Evolutionary conservation across 2,113 vertebrate species (phyloP), one percentile per base, ranked within the genome.

Genomic region (Calypte anna): DNA sequence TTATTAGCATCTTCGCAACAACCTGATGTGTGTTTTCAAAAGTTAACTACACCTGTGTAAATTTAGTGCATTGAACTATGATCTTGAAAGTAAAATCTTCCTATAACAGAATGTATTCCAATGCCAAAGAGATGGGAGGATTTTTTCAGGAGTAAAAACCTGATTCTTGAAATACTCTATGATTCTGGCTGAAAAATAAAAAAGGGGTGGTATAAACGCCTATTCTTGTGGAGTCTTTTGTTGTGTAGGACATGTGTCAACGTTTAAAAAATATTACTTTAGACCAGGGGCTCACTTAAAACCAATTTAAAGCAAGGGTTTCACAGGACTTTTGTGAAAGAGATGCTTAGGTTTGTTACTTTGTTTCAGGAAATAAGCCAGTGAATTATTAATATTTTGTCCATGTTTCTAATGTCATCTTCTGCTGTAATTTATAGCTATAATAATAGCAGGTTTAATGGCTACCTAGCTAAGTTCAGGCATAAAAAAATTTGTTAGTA

Each of bases 181-280:
- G 76, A 93, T 98, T 98, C 97, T 97, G 96, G 87, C 88, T 96
- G 96, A 91, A 96, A 98, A 98, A 98, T 98, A 98, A 98, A 96
- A 50, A 98, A 91, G 75, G 77, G 67, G 97, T 50, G 91, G 15
- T 96, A 69, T 95, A 92, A 97, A 87, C 70, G 80, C 24, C 17
- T 88, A 10, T 73, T 93, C 82, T 94, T 96, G 87, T 98, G 94
- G 48, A 89, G 90, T 98, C 30, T 88, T 95, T 97, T 97, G 22
- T 50, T 91, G 6, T 58, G 6, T 53, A 69, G 68, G 54, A 88
- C 64, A 22, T 18, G 40, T 76, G 44, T 72, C 31, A 27, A 19
- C 8, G 2, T 66, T 75, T 21, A 2, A 64, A 76, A 53, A 63
- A 30, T 11, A 48, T 4, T 57, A 2, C 28, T 80, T 63, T 15